These are phyloP conservation scores for Cardiocondyla obscurior DNA, from an alignment of 1,140 invertebrate species.

Conservation along the genomic window DNA sequence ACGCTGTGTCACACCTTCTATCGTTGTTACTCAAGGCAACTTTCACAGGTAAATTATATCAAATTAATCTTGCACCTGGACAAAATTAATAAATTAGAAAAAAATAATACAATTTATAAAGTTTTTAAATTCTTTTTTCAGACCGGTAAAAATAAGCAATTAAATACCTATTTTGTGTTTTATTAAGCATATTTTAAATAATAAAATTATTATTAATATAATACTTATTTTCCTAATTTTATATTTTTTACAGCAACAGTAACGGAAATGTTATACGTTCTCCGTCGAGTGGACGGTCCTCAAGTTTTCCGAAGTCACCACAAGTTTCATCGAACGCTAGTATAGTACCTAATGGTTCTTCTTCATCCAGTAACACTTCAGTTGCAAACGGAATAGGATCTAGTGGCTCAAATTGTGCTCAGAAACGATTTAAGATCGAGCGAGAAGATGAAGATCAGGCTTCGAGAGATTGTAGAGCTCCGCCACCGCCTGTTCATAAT, in stretches of 20 bases:
- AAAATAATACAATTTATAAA: not conserved
- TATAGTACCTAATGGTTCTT: conserved; percentile 39
- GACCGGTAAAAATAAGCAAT: too few relatives aligned
- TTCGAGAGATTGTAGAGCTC: conserved; percentile 56
- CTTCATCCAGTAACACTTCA: conserved; percentile 18
- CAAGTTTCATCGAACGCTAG: conserved; percentile 44
- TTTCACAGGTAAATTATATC: conserved; percentile 13
- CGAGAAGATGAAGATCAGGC: conserved; percentile 58
- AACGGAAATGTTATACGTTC: conserved; percentile 54
- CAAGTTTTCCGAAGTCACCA: conserved; percentile 59
- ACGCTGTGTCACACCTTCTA: conserved; percentile 44
- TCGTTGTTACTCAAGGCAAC: conserved; percentile 25
- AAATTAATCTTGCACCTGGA: not conserved
- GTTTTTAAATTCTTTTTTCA: not conserved
- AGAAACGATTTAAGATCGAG: conserved; percentile 67
- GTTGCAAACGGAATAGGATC: conserved; percentile 27
- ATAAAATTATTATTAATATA: conserved; percentile 1
- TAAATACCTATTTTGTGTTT: not conserved
- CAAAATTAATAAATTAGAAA: not conserved
- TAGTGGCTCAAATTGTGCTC: conserved; percentile 6
- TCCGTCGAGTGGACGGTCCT: conserved; percentile 4
- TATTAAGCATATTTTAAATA: not conserved
- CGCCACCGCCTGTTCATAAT: conserved; percentile 20
- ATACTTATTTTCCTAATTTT: not conserved
- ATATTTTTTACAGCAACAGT: not conserved